Percentiles rank a stretch among this genome's conserved stretches.
Evolutionary conservation across 2,888 invertebrate genomes (phyloP).

Genomic region (Euzophera pinguis): DNA sequence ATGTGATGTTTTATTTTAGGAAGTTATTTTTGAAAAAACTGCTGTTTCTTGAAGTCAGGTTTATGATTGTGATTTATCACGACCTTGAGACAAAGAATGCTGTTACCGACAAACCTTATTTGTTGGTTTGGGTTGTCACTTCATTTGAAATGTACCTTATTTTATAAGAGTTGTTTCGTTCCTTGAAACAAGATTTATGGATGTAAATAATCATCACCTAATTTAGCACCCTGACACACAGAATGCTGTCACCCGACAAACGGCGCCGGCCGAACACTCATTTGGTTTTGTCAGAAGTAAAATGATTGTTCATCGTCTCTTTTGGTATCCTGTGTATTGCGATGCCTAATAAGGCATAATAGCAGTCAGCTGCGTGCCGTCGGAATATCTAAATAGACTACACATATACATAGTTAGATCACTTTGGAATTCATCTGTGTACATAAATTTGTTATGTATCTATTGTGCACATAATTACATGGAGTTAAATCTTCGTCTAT

Average conservation of each 20-base stretch:
- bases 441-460: too few relatives aligned
- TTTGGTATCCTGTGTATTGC: too few relatives aligned
- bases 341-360: too few relatives aligned
- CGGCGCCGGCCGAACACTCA: not conserved
- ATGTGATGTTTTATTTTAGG: not conserved
- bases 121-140: not conserved
- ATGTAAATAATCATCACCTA: constrained; percentile 1
- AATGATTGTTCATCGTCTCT: too few relatives aligned
- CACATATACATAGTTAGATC: too few relatives aligned
- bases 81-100: not conserved
- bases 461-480: too few relatives aligned
- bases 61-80: not conserved
- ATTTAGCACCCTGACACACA: constrained; percentile 1
- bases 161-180: not conserved
- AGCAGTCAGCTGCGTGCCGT: too few relatives aligned
- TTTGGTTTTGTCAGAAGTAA: not conserved
- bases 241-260: not conserved
- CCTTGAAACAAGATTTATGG: constrained; percentile 1
- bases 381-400: too few relatives aligned
- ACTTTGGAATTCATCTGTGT: too few relatives aligned
- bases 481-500: not conserved
- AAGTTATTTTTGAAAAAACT: not conserved
- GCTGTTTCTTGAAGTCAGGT: not conserved
- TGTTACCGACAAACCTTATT: not conserved
- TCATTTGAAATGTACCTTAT: not conserved